Conservation (phyloP, 2,797 vertebrate genomes). For the Poecile montanus region DNA sequence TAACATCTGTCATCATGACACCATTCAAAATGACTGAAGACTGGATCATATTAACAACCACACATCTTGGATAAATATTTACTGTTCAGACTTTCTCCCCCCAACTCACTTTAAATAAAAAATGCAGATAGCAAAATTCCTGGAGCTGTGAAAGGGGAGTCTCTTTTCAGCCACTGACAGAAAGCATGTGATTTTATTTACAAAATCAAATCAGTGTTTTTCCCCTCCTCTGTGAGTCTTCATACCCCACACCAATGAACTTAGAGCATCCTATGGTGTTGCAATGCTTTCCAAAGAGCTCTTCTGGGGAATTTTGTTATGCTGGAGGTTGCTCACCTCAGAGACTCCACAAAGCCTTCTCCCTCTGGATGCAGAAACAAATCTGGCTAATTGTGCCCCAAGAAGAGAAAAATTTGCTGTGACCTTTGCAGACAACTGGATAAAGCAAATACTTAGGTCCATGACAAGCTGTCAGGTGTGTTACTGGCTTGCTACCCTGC, state of each 20-base stretch:
- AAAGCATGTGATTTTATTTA: conserved; percentile 35
- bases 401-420: background rate
- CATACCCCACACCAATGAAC: background rate
- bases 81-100: background rate
- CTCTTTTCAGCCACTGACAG: background rate
- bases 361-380: background rate
- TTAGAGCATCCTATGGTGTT: background rate
- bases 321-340: conserved; percentile 17
- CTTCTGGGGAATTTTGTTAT: background rate
- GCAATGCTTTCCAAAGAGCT: background rate
- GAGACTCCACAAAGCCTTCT: background rate
- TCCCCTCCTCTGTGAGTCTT: background rate
- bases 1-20: conserved; percentile 68
- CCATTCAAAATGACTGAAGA: conserved; percentile 62
- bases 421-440: background rate
- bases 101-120: background rate
- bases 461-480: background rate
- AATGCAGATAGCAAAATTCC: conserved; percentile 22
- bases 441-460: background rate
- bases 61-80: conserved; percentile 71
- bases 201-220: background rate
- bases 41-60: conserved; percentile 64
- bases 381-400: background rate
- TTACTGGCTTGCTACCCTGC: background rate
- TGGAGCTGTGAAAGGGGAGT: conserved; percentile 12